Conservation (phyloP, 2,797 vertebrate species). For the Babyrousa celebensis region DNA sequence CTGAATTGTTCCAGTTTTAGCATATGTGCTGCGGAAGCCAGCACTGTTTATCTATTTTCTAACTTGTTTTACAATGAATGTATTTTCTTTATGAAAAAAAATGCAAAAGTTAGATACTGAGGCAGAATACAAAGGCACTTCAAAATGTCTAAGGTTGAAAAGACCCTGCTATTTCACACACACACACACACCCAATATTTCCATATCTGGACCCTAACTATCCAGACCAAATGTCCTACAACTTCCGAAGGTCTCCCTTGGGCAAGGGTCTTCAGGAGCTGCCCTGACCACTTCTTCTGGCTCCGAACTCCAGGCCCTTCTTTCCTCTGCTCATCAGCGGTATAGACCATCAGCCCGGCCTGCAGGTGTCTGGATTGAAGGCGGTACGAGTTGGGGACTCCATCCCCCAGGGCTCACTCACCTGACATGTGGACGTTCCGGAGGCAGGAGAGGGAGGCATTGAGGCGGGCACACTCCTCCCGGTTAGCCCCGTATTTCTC, state of each 20-base stretch:
- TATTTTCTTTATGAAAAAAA: background rate
- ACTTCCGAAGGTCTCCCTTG: background rate
- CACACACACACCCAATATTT: background rate
- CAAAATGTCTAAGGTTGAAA: background rate
- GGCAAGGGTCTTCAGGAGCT: background rate
- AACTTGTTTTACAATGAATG: background rate
- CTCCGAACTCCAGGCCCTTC: background rate
- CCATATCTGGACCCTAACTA: background rate
- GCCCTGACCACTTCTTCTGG: background rate
- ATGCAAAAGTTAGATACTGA: background rate
- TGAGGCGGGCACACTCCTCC: slow-evolving; percentile 97
- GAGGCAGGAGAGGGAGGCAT: slow-evolving; percentile 98
- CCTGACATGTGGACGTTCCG: slow-evolving; percentile 96
- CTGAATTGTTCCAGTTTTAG: too few relatives aligned
- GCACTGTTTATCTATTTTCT: background rate
- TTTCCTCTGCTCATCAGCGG: background rate
- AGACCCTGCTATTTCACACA: too few relatives aligned
- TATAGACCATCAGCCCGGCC: background rate
- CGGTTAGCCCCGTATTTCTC: slow-evolving; percentile 97
- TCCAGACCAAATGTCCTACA: background rate
- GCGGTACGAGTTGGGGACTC: accelerated
- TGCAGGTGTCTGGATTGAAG: accelerated
- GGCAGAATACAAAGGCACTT: background rate
- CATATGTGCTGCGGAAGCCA: too few relatives aligned
- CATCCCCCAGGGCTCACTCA: slow-evolving; percentile 84